These are phyloP conservation scores for Psammodynastes pulverulentus DNA, from an alignment of 2,113 vertebrate genomes.

Conservation along the genomic window DNA sequence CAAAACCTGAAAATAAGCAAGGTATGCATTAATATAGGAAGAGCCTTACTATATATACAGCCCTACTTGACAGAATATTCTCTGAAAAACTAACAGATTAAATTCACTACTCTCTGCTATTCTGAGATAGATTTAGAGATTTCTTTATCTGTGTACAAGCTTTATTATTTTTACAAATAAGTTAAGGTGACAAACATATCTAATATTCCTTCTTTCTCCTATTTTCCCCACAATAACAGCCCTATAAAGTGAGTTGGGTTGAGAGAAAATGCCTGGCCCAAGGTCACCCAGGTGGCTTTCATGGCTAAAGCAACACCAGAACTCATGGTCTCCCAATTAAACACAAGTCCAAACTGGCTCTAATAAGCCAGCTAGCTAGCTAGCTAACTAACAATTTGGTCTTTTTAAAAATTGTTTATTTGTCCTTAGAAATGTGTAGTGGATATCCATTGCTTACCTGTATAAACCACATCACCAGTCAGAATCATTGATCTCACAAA, in stretches of 20 bases:
- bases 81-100: neutral
- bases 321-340: neutral
- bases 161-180: neutral
- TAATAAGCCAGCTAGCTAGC: neutral
- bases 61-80: neutral
- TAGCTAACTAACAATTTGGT: neutral
- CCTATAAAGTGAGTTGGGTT: neutral
- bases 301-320: neutral
- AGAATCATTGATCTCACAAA: neutral
- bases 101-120: neutral
- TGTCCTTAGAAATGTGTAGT: neutral
- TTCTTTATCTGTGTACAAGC: neutral
- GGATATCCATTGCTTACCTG: neutral
- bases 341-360: neutral
- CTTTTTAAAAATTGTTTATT: neutral
- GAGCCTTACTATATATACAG: neutral
- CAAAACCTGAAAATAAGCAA: constrained; percentile 67
- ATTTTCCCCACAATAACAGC: neutral
- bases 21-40: neutral
- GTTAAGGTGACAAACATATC: neutral
- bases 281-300: too few species aligned
- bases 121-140: neutral
- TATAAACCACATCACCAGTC: neutral
- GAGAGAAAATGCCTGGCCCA: neutral
- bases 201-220: neutral